Evolutionary conservation across 2,888 invertebrate species (phyloP).

Genomic region (Pristionchus mayeri): DNA sequence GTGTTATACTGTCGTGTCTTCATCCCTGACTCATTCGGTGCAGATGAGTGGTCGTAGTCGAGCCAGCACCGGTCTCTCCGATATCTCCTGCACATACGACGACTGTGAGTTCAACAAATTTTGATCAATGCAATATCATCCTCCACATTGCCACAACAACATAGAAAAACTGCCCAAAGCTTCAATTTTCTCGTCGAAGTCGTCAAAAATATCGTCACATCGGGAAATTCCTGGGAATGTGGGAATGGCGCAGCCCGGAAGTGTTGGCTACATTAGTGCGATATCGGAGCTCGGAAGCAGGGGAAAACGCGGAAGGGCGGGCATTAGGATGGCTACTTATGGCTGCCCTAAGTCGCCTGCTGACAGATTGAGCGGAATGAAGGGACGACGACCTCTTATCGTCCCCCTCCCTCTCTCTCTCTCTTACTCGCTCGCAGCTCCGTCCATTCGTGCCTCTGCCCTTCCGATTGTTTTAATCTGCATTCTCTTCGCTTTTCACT

Average conservation of each 20-base stretch:
- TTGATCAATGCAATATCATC: too few species aligned
- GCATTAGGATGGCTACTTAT: too few species aligned
- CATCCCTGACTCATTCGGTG: not conserved
- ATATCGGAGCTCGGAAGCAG: not conserved
- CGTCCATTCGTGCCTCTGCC: not conserved
- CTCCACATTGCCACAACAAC: too few species aligned
- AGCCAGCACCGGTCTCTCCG: not conserved
- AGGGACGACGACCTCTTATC: not conserved
- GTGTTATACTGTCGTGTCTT: too few species aligned
- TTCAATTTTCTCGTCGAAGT: not conserved
- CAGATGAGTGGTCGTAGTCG: constrained; percentile 37
- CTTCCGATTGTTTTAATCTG: constrained; percentile 7
- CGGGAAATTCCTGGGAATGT: too few species aligned
- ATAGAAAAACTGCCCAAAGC: too few species aligned
- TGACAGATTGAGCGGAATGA: constrained; percentile 13
- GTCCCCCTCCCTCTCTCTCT: too few species aligned
- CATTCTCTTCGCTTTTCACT: too few species aligned
- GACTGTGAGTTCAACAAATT: constrained; percentile 24
- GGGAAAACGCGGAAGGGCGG: not conserved
- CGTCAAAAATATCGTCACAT: constrained; percentile 3
- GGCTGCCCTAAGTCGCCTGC: not conserved
- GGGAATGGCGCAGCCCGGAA: too few species aligned
- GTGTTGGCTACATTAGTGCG: too few species aligned
- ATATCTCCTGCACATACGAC: not conserved
- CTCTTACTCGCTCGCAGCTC: not conserved